A percentile compares a stretch with the other conserved stretches of the same genome.
phyloP scores from a whole-genome alignment of 2,113 vertebrate genomes.

The Apteryx owenii region DNA sequence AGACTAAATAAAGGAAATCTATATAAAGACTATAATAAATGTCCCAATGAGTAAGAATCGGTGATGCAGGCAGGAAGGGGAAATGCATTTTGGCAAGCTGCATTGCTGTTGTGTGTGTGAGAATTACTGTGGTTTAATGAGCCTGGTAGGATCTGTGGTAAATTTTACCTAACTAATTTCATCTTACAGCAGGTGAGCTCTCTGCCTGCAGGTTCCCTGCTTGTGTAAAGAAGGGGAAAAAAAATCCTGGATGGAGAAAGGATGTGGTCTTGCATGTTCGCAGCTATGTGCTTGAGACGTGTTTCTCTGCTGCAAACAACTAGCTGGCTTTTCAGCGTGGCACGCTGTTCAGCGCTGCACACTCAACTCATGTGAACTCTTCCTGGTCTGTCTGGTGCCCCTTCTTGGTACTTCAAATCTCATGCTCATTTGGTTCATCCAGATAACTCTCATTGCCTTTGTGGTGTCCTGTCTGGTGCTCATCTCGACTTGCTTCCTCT shows the following conservation, averaged over 20 bases:
- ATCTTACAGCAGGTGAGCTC: background rate
- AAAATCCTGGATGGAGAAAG: background rate
- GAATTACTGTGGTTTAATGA: background rate
- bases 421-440: background rate
- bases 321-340: rapidly evolving
- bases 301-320: background rate
- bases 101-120: background rate
- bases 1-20: background rate
- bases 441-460: background rate
- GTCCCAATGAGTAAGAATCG: background rate
- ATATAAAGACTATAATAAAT: background rate
- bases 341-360: background rate
- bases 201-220: background rate
- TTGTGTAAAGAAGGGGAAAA: background rate
- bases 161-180: background rate
- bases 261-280: background rate
- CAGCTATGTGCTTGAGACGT: background rate
- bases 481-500: background rate
- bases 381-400: background rate
- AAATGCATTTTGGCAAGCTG: background rate
- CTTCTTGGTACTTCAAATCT: background rate
- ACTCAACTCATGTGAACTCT: rapidly evolving
- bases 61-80: background rate
- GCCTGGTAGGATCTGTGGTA: background rate
- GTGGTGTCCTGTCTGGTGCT: background rate